Conservation (phyloP, 2,113 vertebrate genomes). For the Scalopus aquaticus region DNA sequence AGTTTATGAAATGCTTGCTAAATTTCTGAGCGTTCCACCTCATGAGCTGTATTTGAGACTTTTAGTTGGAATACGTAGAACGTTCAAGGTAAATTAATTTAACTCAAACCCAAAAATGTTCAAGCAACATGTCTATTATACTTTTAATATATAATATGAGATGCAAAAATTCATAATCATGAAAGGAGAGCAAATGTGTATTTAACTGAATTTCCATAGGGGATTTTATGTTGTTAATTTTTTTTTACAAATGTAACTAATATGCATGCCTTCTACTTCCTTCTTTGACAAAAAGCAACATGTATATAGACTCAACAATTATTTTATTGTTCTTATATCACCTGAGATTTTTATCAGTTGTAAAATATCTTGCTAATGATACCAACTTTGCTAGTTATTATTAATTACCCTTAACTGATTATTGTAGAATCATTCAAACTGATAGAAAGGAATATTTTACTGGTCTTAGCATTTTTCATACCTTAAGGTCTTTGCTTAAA, state of each 20-base stretch:
- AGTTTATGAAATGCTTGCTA: neutral
- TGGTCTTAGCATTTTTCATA: neutral
- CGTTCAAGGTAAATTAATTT: constrained; percentile 51
- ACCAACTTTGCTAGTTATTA: neutral
- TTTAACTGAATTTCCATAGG: neutral
- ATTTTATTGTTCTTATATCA: neutral
- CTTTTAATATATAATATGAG: neutral
- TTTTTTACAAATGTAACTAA: neutral
- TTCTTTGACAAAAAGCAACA: neutral
- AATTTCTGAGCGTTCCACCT: neutral
- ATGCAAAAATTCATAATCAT: neutral
- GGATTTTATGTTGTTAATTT: neutral
- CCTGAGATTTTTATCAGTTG: neutral
- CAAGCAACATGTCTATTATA: neutral
- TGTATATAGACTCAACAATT: neutral
- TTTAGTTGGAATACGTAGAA: neutral
- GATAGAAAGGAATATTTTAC: neutral
- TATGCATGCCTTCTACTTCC: neutral
- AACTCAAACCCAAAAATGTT: constrained; percentile 30
- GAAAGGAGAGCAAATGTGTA: neutral
- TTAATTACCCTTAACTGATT: neutral
- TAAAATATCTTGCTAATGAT: neutral
- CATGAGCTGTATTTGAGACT: neutral
- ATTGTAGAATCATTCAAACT: neutral
- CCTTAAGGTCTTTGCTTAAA: neutral